Conservation (phyloP, 2,888 invertebrate species). For the Parthenolecanium corni region DNA sequence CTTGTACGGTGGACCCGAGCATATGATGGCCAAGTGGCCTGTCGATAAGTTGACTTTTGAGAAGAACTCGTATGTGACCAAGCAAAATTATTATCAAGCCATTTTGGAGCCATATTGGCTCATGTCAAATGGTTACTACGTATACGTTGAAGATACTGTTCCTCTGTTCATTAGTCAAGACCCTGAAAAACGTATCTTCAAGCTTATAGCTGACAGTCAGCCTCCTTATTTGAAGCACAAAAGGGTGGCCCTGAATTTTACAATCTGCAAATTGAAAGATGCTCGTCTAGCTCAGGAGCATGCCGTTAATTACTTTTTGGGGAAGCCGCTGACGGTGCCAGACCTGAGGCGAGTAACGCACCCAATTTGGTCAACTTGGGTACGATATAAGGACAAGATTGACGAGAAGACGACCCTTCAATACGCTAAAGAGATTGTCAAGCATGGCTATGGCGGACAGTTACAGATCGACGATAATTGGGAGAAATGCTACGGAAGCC, state of each 20-base stretch:
- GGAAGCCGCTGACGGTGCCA: slow-evolving; percentile 50
- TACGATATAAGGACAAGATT: slow-evolving; percentile 56
- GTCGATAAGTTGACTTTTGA: slow-evolving; percentile 47
- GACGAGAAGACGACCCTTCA: slow-evolving; percentile 49
- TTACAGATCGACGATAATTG: slow-evolving; percentile 80
- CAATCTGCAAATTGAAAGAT: slow-evolving; percentile 49
- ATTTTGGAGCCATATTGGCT: slow-evolving; percentile 60
- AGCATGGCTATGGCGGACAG: slow-evolving; percentile 50
- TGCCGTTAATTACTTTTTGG: slow-evolving; percentile 50
- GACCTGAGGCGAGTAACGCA: slow-evolving; percentile 57
- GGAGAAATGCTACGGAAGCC: slow-evolving; percentile 75
- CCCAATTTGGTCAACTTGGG: slow-evolving; percentile 86
- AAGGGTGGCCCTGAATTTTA: slow-evolving; percentile 43
- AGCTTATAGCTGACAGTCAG: not conserved
- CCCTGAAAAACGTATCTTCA: slow-evolving; percentile 36
- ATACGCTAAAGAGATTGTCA: slow-evolving; percentile 56
- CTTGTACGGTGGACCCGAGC: slow-evolving; percentile 54
- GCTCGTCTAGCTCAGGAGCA: slow-evolving; percentile 52
- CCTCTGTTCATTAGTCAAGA: slow-evolving; percentile 50
- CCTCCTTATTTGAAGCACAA: slow-evolving; percentile 37
- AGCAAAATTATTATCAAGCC: slow-evolving; percentile 46
- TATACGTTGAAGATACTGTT: slow-evolving; percentile 50
- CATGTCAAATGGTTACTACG: slow-evolving; percentile 55
- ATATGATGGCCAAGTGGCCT: slow-evolving; percentile 52
- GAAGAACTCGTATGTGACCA: slow-evolving; percentile 49